Conservation (phyloP, 2,797 vertebrate species). For the Paedocypris micromegethes region DNA sequence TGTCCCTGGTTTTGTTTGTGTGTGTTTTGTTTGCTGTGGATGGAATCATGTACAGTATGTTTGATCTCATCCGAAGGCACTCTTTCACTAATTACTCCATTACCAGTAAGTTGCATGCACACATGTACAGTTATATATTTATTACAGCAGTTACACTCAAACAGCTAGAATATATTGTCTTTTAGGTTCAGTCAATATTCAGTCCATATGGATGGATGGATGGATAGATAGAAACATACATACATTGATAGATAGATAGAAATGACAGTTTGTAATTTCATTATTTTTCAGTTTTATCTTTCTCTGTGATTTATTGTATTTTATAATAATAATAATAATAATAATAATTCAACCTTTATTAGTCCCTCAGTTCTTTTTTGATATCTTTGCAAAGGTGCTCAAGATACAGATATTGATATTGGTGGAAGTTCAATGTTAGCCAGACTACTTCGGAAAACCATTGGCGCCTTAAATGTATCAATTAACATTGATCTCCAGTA, state of each 20-base stretch:
- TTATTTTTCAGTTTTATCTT: too few species aligned
- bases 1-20: constrained; percentile 63
- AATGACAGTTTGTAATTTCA: too few species aligned
- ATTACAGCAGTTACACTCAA: too few species aligned
- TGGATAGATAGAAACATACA: too few species aligned
- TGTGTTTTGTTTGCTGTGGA: constrained; percentile 67
- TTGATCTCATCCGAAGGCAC: constrained; percentile 75
- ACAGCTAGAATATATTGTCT: too few species aligned
- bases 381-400: constrained; percentile 57
- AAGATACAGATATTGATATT: constrained; percentile 74
- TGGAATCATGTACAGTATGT: constrained; percentile 64
- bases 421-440: constrained; percentile 76
- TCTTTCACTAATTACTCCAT: constrained; percentile 73
- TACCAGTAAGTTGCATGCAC: constrained; percentile 65
- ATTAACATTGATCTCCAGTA: constrained; percentile 55
- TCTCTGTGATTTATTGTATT: neutral
- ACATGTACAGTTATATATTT: constrained; percentile 12
- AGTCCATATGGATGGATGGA: too few species aligned
- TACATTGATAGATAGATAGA: too few species aligned
- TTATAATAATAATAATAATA: too few species aligned
- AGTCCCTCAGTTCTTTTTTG: too few species aligned
- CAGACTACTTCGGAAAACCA: constrained; percentile 69
- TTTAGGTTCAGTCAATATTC: too few species aligned
- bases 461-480: constrained; percentile 78
- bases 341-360: too few species aligned